Conservation (phyloP, 1,140 invertebrate genomes). For the Scaptomyza hsui region DNA sequence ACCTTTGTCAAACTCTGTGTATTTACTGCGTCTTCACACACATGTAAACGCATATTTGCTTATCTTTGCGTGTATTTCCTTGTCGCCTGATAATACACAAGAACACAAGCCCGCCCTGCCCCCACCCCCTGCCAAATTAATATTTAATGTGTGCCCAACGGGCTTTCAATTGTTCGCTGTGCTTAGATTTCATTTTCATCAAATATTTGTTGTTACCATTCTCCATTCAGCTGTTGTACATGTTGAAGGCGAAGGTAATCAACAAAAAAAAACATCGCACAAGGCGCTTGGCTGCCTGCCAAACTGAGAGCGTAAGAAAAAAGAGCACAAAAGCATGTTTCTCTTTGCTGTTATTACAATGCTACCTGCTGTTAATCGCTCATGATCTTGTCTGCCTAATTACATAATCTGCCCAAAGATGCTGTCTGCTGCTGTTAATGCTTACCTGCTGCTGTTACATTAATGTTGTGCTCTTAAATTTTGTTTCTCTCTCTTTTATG, state of each 20-base stretch:
- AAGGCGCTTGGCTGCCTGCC: constrained; percentile 36
- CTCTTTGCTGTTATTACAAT: constrained; percentile 4
- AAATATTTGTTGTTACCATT: constrained; percentile 60
- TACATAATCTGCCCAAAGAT: constrained; percentile 1
- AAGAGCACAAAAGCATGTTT: neutral
- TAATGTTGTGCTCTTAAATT: constrained; percentile 18
- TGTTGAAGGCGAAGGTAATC: constrained; percentile 38
- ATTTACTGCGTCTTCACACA: constrained; percentile 40
- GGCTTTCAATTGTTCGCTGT: constrained; percentile 46
- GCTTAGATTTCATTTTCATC: constrained; percentile 53
- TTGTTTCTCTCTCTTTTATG: neutral
- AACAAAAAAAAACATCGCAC: constrained; percentile 42
- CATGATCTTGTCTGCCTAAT: constrained; percentile 15
- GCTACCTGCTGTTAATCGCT: constrained; percentile 1
- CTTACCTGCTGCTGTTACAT: neutral
- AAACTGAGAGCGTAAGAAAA: constrained; percentile 13
- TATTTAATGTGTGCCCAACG: constrained; percentile 44
- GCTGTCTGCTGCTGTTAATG: neutral
- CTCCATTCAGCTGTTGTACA: constrained; percentile 41
- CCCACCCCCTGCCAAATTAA: constrained; percentile 24
- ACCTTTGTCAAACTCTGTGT: constrained; percentile 23
- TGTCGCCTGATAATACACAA: constrained; percentile 42
- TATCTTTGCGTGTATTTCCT: constrained; percentile 44
- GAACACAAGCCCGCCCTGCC: neutral
- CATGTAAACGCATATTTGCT: constrained; percentile 40